Percentiles rank a stretch among this genome's conserved stretches.
Conservation (phyloP, 2,113 vertebrate genomes). For the Rhinoptilus africanus region DNA sequence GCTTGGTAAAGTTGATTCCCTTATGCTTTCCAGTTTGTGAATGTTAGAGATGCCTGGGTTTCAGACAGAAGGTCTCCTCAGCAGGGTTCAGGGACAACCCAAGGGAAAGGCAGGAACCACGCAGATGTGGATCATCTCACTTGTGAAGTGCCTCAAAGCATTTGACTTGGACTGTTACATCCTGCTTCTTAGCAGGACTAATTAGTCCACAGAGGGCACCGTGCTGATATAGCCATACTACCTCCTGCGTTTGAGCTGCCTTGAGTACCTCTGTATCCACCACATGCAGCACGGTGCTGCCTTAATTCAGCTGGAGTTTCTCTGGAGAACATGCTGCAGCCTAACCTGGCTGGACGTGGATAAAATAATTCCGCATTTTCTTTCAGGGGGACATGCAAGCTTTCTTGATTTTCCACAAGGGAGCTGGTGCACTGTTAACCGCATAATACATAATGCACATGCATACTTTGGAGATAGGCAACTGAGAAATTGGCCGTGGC, state of each 20-base stretch:
- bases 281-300: neutral
- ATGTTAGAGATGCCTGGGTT: neutral
- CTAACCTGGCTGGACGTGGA: neutral
- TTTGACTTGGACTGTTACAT: neutral
- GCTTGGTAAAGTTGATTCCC: neutral
- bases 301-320: neutral
- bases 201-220: conserved; percentile 14
- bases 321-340: neutral
- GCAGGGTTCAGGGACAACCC: neutral
- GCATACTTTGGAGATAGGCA: neutral
- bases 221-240: neutral
- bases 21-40: neutral
- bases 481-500: neutral
- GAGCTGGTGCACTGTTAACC: conserved; percentile 41
- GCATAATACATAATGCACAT: conserved; percentile 7
- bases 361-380: conserved; percentile 9
- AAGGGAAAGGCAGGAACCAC: neutral
- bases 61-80: neutral
- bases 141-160: neutral
- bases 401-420: conserved; percentile 6
- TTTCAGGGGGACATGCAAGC: neutral
- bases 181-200: conserved; percentile 11
- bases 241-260: neutral
- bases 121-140: neutral
- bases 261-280: neutral